Evolutionary conservation across 2,797 vertebrate genomes (phyloP).

Genomic region (Benthosema pterotum): DNA sequence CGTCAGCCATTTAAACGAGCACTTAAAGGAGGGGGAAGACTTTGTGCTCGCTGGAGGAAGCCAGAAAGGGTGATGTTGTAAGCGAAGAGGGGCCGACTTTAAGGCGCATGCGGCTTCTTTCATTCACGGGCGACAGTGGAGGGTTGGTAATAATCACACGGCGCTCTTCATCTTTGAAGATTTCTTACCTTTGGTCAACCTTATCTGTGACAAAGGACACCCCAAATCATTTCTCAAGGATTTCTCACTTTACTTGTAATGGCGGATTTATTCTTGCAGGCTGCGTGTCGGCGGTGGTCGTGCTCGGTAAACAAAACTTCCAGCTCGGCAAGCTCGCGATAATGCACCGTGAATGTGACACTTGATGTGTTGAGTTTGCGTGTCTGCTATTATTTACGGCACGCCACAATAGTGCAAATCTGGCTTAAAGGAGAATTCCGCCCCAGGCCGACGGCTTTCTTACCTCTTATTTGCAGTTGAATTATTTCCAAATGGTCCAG

Average conservation of each 20-base stretch:
- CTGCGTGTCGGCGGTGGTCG: no score
- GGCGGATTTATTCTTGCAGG: neutral
- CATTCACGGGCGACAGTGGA: slow-evolving; percentile 23
- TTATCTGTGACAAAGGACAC: slow-evolving; percentile 24
- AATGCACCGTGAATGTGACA: no score
- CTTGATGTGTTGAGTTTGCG: no score
- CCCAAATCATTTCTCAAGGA: neutral
- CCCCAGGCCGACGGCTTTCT: no score
- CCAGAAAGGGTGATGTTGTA: slow-evolving; percentile 37
- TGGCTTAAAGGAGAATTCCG: no score
- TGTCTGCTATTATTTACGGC: no score
- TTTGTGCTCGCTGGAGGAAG: slow-evolving; percentile 34
- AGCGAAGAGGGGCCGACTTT: slow-evolving; percentile 24
- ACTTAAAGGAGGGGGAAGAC: slow-evolving; percentile 35
- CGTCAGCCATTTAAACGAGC: slow-evolving; percentile 30
- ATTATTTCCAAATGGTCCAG: no score
- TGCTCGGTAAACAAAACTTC: no score
- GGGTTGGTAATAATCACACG: slow-evolving; percentile 22
- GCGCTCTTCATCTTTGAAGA: slow-evolving; percentile 17
- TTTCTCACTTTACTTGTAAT: neutral
- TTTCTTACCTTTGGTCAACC: slow-evolving; percentile 7
- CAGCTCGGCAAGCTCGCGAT: no score
- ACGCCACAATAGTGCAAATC: no score
- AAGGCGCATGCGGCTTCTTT: slow-evolving; percentile 22
- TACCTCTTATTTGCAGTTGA: no score